A percentile compares a stretch with the other conserved stretches of the same genome.
Conservation (phyloP, 2,797 vertebrate species). For the Synanceia verrucosa region DNA sequence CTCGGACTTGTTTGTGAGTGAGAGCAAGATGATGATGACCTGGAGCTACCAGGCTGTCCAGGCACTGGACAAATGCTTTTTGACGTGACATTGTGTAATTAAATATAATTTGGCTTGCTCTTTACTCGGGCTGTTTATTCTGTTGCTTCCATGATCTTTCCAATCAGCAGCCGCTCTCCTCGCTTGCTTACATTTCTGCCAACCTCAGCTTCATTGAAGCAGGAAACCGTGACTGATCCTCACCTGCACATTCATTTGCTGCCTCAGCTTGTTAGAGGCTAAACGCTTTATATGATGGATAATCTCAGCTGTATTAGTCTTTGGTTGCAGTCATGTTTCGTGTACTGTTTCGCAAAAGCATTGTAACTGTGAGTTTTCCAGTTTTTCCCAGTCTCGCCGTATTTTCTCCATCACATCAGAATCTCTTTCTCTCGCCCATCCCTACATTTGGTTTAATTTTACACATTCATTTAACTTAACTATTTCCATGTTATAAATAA, state of each 20-base stretch:
- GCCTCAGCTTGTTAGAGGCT: slow-evolving; percentile 67
- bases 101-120: slow-evolving; percentile 16
- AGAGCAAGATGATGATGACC: slow-evolving; percentile 29
- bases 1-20: slow-evolving; percentile 7
- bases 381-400: not conserved
- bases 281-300: slow-evolving; percentile 63
- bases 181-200: slow-evolving; percentile 53
- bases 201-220: slow-evolving; percentile 66
- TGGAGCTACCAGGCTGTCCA: slow-evolving; percentile 40
- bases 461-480: slow-evolving; percentile 57
- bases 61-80: slow-evolving; percentile 36
- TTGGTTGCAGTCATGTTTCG: slow-evolving; percentile 31
- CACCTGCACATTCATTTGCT: slow-evolving; percentile 67
- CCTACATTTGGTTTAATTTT: slow-evolving; percentile 23
- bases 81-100: slow-evolving; percentile 38
- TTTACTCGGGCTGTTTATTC: slow-evolving; percentile 22
- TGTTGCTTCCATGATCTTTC: slow-evolving; percentile 7
- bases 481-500: slow-evolving; percentile 56
- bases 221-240: slow-evolving; percentile 64
- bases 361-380: too few relatives aligned
- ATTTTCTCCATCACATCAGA: not conserved
- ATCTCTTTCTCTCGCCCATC: not conserved
- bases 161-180: slow-evolving; percentile 7
- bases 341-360: slow-evolving; percentile 33
- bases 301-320: slow-evolving; percentile 52